These are phyloP conservation scores for Fopius arisanus DNA, from an alignment of 1,140 invertebrate genomes.

Conservation along the genomic window DNA sequence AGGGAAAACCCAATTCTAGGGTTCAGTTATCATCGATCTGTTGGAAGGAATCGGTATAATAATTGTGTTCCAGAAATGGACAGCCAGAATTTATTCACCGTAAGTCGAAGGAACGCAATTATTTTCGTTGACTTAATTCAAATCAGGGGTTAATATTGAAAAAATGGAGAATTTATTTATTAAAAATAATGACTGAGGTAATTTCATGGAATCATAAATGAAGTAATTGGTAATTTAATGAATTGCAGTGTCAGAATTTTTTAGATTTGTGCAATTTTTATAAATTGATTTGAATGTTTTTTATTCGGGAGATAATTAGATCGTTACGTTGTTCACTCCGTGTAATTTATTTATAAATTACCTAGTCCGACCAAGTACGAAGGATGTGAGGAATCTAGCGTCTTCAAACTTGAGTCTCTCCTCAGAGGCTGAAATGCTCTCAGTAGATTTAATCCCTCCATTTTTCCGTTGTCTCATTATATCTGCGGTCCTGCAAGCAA, in stretches of 20 bases:
- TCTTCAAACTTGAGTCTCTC: slow-evolving; percentile 61
- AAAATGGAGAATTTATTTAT: too few relatives aligned
- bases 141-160: too few relatives aligned
- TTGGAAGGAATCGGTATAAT: background rate
- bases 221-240: too few relatives aligned
- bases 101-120: slow-evolving; percentile 2
- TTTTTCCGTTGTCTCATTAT: slow-evolving; percentile 54
- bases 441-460: slow-evolving; percentile 38
- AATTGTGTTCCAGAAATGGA: background rate
- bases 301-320: too few relatives aligned
- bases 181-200: too few relatives aligned
- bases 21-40: slow-evolving; percentile 12
- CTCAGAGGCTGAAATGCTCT: slow-evolving; percentile 35
- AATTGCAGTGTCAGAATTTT: too few relatives aligned
- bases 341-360: too few relatives aligned
- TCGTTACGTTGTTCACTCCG: too few relatives aligned
- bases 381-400: slow-evolving; percentile 57
- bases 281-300: too few relatives aligned
- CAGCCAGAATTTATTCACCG: background rate
- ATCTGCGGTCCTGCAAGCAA: slow-evolving; percentile 50
- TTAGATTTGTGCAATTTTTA: too few relatives aligned
- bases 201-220: too few relatives aligned
- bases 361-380: slow-evolving; percentile 61
- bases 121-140: too few relatives aligned
- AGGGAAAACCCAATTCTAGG: background rate